Base-by-base conservation (phyloP, 2,113 vertebrate genomes). In the Microtus pennsylvanicus region DNA sequence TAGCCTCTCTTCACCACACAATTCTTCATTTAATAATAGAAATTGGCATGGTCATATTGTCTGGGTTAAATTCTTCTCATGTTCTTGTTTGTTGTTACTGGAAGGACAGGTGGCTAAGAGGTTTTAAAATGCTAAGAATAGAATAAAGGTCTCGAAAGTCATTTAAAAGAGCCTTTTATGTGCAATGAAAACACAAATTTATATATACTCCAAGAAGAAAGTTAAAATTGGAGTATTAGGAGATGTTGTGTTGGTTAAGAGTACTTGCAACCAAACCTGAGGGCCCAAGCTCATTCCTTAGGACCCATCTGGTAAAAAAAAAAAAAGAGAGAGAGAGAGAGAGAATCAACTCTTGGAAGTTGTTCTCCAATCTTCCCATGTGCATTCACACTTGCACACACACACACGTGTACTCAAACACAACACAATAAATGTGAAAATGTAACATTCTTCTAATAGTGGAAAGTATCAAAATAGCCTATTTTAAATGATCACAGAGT, bases 141-240 rank as follows among this genome's bases (percentile, higher is more conserved):
- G 96, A 91, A 52, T 90, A 89, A 47, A 96, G 97, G 97, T 90
- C 81, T 88, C 42, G 96, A 55, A 75, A 91, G 75, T 45, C 52
- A 45, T 95, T 94, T 92, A 95, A 97, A 97, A 96, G 90, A 98
- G 93, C 96, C 96, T 97, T 97, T 98, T 98, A 97, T 95, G 96
- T 95, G 97, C 98, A 98, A 98, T 97, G 94, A 98, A 98, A 98
- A 98, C 95, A 97, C 92, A 87, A 92, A 97, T 98, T 98, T 97
- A 95, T 96, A 97, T 97, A 98, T 97, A 89, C 28, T 97, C 96
- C 74, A 96, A 83, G 26, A 94, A 82, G 95, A 97, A 98, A 98
- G 96, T 98, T 94, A 97, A 94, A 91, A 86, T 35, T 50, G 35
- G 17, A 42, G 19, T 22, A 7, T 69, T 30, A 67, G 26, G 26